These are phyloP conservation scores for Lasioglossum marginatum DNA, from an alignment of 2,888 invertebrate genomes.

Conservation along the genomic window DNA sequence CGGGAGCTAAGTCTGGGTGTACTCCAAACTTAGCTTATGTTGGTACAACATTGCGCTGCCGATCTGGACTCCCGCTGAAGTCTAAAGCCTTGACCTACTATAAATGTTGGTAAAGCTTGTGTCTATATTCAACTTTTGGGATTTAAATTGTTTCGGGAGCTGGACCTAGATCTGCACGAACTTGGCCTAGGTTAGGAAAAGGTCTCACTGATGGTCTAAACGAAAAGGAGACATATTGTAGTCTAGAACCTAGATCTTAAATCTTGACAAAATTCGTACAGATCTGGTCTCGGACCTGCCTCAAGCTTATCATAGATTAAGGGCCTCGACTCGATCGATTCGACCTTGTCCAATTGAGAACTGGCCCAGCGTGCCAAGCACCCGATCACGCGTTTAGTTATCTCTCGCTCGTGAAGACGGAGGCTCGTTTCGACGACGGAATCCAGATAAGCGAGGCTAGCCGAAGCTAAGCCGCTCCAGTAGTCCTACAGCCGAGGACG, in stretches of 20 bases:
- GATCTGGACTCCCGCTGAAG: neutral
- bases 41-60: neutral
- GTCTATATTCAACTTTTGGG: neutral
- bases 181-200: neutral
- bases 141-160: neutral
- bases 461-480: conserved; percentile 17
- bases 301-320: neutral
- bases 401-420: neutral
- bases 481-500: neutral
- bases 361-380: neutral
- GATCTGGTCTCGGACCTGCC: neutral
- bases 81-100: neutral
- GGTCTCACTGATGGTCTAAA: too few species aligned
- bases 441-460: conserved; percentile 5
- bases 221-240: too few species aligned
- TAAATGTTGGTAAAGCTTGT: too few species aligned
- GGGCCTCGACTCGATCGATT: neutral
- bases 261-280: too few species aligned
- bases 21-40: neutral
- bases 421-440: conserved; percentile 7
- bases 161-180: neutral
- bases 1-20: neutral
- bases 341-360: neutral
- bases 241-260: too few species aligned
- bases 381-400: conserved; percentile 24